Evolutionary conservation across 2,797 vertebrate genomes (phyloP), one percentile per base, ranked within the genome.

Genomic region (Naso thynnoides): DNA sequence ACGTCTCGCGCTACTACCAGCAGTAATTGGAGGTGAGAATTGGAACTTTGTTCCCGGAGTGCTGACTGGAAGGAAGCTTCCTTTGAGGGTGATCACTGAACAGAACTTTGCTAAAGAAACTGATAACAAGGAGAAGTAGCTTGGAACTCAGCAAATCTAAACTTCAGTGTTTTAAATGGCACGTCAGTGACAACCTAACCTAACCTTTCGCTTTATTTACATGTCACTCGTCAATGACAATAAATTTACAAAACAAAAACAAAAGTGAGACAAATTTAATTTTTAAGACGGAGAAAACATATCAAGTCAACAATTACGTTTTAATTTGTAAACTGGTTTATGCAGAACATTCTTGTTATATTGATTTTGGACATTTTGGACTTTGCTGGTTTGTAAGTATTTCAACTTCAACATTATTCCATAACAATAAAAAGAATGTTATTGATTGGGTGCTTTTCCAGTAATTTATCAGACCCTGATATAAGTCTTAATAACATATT

Each of bases 1-100:
- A 29, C 21, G 21, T 41, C 19, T 36, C 9, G 50, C 16, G 19
- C 5, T 21, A 18, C 26, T 16, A 1, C 4, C 41, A 2, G 18
- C 6, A 0, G 19, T 1, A 5, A 2, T 4, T 27, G 16, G 13
- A 31, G 14, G 2, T 6, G 3, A 5, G 15, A 0, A 0, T 0
- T 1, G 26, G 7, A 2, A 4, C 11, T 0, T 0, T 18, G 8
- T 44, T 19, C 49, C 75, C 68, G 6, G 42, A 11, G 42, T 24
- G 0, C 0, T 19, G 58, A 33, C 58, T 58, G 45, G 14, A 41
- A 68, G 76, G 57, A 27, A 44, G 19, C 18, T 8, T 0, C 1
- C 52, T 55, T 5, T 15, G 7, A 2, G 19, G 13, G 5, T 6
- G 11, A 4, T 48, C 10, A 8, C 14, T 27, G 24, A 24, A 16